phyloP scores from a whole-genome alignment of 2,888 invertebrate genomes.

The Lochmaea crataegi region DNA sequence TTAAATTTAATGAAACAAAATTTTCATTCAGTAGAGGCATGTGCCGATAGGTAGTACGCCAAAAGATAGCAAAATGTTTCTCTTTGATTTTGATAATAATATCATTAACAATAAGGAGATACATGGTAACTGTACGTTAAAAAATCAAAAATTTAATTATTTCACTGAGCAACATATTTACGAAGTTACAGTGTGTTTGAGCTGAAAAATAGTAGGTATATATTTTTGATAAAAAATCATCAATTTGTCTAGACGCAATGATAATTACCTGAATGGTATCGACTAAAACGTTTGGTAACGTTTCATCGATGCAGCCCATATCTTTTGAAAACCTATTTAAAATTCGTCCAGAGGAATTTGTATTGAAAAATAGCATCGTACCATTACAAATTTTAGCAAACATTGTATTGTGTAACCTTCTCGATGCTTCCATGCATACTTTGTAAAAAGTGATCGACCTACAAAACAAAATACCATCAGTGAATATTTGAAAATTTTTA shows the following conservation, averaged over 20 bases:
- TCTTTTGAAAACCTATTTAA: constrained; percentile 80
- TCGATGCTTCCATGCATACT: constrained; percentile 68
- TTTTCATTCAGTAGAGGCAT: no score
- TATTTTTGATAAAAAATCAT: no score
- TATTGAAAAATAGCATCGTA: constrained; percentile 77
- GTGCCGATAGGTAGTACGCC: no score
- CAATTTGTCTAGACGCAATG: not conserved
- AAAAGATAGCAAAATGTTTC: no score
- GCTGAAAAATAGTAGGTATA: no score
- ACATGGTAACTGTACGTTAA: no score
- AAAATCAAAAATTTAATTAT: no score
- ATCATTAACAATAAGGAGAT: no score
- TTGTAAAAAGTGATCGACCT: constrained; percentile 67
- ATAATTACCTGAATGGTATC: constrained; percentile 64
- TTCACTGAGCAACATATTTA: no score
- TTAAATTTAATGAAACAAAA: no score
- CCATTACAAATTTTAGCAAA: constrained; percentile 70
- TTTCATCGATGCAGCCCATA: constrained; percentile 71
- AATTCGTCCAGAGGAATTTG: constrained; percentile 73
- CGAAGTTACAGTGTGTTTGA: no score
- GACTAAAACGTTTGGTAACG: constrained; percentile 66
- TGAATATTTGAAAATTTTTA: not conserved
- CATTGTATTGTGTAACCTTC: constrained; percentile 68
- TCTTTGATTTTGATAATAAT: no score
- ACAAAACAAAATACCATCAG: not conserved